A percentile compares a stretch with the other conserved stretches of the same genome.
These are phyloP conservation scores for Nematostella vectensis DNA, from an alignment of 92 coral and sea anemone genomes.

Conservation along the genomic window DNA sequence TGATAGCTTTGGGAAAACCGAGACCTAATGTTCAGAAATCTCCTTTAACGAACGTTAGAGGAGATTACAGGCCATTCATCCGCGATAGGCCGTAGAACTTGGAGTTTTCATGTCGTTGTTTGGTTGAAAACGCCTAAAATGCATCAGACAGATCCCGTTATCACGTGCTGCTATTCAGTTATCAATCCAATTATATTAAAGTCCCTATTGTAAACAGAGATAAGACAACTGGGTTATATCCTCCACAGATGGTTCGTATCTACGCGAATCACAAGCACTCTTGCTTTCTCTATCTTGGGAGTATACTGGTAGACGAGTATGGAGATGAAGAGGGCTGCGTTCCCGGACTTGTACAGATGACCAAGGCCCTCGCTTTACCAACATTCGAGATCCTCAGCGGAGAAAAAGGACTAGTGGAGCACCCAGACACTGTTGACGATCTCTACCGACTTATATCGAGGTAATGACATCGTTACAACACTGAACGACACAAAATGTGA, in stretches of 20 bases:
- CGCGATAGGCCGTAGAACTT: too few relatives aligned
- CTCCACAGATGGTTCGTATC: constrained; percentile 63
- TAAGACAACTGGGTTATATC: too few relatives aligned
- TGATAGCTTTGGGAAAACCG: too few relatives aligned
- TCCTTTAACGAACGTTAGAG: too few relatives aligned
- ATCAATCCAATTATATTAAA: too few relatives aligned
- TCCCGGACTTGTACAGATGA: constrained; percentile 82
- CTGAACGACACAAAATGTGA: background rate
- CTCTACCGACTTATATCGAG: constrained; percentile 80
- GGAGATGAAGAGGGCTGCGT: constrained; percentile 72
- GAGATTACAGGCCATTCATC: too few relatives aligned
- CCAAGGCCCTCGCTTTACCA: constrained; percentile 76
- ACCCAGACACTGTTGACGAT: constrained; percentile 95
- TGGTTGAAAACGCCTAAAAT: too few relatives aligned
- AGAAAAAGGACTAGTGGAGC: constrained; percentile 65
- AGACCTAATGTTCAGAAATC: too few relatives aligned
- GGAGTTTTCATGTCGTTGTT: too few relatives aligned
- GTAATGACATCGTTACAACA: constrained; percentile 20
- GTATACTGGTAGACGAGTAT: constrained; percentile 94
- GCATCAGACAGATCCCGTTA: too few relatives aligned
- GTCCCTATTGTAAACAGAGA: too few relatives aligned
- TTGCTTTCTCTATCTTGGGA: constrained; percentile 93
- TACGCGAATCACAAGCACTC: constrained; percentile 81
- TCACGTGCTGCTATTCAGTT: too few relatives aligned
- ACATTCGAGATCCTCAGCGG: constrained; percentile 71